phyloP scores from a whole-genome alignment of 2,113 vertebrate species.

The Lichenostomus cassidix region DNA sequence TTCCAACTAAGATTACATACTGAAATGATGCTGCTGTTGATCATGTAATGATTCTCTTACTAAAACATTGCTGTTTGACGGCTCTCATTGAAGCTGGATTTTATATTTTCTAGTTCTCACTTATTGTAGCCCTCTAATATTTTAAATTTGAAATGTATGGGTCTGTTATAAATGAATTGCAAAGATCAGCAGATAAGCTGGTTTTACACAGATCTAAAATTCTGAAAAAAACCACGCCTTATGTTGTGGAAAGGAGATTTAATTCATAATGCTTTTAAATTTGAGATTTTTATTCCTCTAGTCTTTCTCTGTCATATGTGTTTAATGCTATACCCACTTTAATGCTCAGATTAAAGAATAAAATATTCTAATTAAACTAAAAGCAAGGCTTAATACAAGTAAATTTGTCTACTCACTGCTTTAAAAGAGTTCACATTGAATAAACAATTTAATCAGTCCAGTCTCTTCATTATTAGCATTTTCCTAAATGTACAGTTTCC shows the following conservation, averaged over 20 bases:
- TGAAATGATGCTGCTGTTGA: not conserved
- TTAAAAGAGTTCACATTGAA: not conserved
- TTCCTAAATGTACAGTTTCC: not conserved
- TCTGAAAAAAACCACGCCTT: rapidly evolving
- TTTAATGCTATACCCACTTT: not conserved
- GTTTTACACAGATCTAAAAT: not conserved
- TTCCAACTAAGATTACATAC: not conserved
- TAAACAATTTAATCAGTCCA: not conserved
- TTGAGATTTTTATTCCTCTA: not conserved
- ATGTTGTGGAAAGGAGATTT: rapidly evolving
- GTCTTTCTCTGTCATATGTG: not conserved
- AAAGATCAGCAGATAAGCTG: not conserved
- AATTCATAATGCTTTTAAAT: not conserved
- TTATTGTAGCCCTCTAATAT: not conserved
- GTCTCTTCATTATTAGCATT: not conserved
- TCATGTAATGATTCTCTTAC: rapidly evolving
- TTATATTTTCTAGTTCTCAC: not conserved
- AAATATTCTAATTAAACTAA: not conserved
- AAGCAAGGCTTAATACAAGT: not conserved
- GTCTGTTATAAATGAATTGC: not conserved
- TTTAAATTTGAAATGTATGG: not conserved
- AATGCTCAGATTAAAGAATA: not conserved
- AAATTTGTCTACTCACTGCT: not conserved
- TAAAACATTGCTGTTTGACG: not conserved
- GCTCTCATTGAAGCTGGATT: not conserved